Conservation (phyloP, 2,888 invertebrate genomes). For the Leptothorax acervorum region DNA sequence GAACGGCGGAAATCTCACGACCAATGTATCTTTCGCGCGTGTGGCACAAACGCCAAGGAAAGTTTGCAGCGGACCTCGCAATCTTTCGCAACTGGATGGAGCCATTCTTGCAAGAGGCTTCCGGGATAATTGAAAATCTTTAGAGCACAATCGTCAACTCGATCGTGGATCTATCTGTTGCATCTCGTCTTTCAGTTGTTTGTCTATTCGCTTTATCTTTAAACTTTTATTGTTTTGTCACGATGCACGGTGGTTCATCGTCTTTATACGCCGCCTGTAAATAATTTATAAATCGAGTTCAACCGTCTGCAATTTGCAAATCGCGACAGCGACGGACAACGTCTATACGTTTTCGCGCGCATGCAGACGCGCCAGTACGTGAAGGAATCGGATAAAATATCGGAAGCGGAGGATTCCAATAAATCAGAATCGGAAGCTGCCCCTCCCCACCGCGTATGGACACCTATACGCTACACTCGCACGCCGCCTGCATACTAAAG, state of each 20-base stretch:
- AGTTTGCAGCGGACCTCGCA: neutral
- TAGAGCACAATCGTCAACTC: neutral
- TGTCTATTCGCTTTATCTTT: neutral
- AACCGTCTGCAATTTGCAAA: slow-evolving; percentile 38
- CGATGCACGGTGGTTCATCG: slow-evolving; percentile 14
- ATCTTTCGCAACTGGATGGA: neutral
- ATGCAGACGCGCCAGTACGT: slow-evolving; percentile 69
- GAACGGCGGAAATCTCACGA: slow-evolving; percentile 63
- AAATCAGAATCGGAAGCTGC: slow-evolving; percentile 84
- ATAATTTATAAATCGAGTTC: slow-evolving; percentile 37
- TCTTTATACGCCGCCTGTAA: slow-evolving; percentile 50
- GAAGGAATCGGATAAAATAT: slow-evolving; percentile 80
- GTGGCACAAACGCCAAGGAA: slow-evolving; percentile 12
- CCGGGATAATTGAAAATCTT: slow-evolving; percentile 19
- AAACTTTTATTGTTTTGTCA: neutral
- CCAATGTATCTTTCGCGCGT: slow-evolving; percentile 46
- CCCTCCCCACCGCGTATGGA: slow-evolving; percentile 74
- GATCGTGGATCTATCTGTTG: neutral
- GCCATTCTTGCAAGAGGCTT: neutral
- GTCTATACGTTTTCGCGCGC: slow-evolving; percentile 59
- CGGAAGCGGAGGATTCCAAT: slow-evolving; percentile 83
- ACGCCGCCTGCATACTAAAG: slow-evolving; percentile 84
- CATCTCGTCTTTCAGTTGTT: neutral
- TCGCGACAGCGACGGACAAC: slow-evolving; percentile 48
- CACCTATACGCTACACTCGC: slow-evolving; percentile 78